Percentiles rank a stretch among this genome's conserved stretches.
phyloP scores from a whole-genome alignment of 2,113 vertebrate genomes.

The Erythrolamprus reginae region DNA sequence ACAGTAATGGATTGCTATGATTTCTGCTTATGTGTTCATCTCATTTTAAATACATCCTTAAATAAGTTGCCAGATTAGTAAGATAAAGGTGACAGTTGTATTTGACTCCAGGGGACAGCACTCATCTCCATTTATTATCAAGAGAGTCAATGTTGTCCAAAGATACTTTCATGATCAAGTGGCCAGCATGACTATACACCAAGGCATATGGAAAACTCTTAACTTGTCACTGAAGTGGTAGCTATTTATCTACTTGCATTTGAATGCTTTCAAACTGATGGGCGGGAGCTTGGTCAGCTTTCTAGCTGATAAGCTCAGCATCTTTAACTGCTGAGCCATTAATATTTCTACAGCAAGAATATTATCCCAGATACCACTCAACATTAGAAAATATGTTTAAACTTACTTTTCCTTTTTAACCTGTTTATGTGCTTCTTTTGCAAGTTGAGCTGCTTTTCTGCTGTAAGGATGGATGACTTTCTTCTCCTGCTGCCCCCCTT shows the following conservation, averaged over 20 bases:
- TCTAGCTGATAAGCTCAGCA: too few species aligned
- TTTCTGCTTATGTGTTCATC: background rate
- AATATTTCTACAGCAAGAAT: background rate
- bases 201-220: background rate
- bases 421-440: slow-evolving; percentile 78
- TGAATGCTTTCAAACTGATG: background rate
- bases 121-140: background rate
- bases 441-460: slow-evolving; percentile 88
- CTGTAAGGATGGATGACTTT: slow-evolving; percentile 91
- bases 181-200: background rate
- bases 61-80: background rate
- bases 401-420: slow-evolving; percentile 84
- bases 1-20: background rate
- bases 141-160: background rate
- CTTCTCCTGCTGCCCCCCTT: slow-evolving; percentile 70
- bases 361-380: background rate
- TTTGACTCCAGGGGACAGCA: background rate
- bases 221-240: background rate
- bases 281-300: too few species aligned
- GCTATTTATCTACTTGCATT: background rate
- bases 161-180: background rate
- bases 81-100: background rate
- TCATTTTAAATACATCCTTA: background rate
- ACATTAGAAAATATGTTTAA: background rate
- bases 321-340: background rate